These are phyloP conservation scores for Jordanella pulchra DNA, from an alignment of 2,797 vertebrate species.

Conservation along the genomic window DNA sequence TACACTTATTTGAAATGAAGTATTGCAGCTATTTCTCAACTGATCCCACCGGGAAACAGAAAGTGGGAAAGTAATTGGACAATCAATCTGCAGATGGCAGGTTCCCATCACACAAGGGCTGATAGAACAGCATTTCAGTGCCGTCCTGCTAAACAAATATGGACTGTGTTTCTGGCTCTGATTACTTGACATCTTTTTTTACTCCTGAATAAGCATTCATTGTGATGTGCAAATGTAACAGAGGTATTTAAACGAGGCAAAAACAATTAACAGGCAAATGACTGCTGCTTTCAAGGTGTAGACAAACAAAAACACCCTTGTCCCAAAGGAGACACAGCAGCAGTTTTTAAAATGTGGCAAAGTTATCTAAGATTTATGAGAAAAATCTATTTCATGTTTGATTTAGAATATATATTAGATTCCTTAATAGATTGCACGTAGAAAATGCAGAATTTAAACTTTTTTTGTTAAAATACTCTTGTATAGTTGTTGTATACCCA, in stretches of 20 bases:
- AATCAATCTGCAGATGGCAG: slow-evolving; percentile 58
- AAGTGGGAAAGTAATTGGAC: slow-evolving; percentile 49
- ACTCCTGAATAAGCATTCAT: slow-evolving; percentile 15
- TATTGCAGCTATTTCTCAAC: slow-evolving; percentile 47
- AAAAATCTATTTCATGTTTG: not conserved
- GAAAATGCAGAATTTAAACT: not conserved
- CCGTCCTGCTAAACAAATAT: slow-evolving; percentile 11
- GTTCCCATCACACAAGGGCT: slow-evolving; percentile 50
- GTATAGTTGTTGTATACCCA: not conserved
- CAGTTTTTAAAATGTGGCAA: not conserved
- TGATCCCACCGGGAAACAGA: slow-evolving; percentile 45
- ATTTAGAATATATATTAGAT: not conserved
- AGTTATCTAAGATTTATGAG: not conserved
- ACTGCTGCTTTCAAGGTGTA: not conserved
- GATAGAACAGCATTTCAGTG: slow-evolving; percentile 22
- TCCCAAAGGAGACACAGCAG: not conserved
- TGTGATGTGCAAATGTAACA: slow-evolving; percentile 18
- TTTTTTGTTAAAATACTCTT: not conserved
- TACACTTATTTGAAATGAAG: slow-evolving; percentile 38
- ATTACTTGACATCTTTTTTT: slow-evolving; percentile 17
- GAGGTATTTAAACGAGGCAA: slow-evolving; percentile 16
- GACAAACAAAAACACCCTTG: slow-evolving; percentile 2
- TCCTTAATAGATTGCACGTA: not conserved
- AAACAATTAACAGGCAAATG: not conserved
- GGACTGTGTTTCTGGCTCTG: slow-evolving; percentile 20